Base-by-base conservation (phyloP, 2,888 invertebrate species). In the Ecliptopera silaceata region DNA sequence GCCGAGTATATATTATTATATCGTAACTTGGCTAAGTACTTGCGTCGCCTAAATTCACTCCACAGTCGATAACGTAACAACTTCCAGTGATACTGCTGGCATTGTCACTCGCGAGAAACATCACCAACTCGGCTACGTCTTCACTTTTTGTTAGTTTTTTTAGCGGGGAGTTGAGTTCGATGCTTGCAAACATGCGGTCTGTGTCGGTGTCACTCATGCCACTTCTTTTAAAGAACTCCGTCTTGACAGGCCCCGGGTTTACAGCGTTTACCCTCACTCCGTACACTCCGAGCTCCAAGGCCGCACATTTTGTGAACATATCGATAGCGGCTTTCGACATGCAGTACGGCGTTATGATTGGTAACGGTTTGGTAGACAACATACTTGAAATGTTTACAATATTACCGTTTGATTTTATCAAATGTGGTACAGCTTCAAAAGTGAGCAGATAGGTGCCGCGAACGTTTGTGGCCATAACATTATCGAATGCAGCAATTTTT, bases 281-380 rank as follows among this genome's bases (percentile, higher is more conserved):
- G 52, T 74, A 72, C 1, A 74, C 60, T 1, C 77, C 85, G 13
- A 82, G 59, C 49, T 85, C 79, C 17, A 84, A 53, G n/a, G 88
- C 86, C 10, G 74, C 64, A 55, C 86, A 86, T 65, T 85, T 86
- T 0, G 85, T 86, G 4, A 86, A 80, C 77, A 82, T 82, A 50
- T 88, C 86, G 1, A 87, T 61, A 1, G 83, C 86, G 1, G 87
- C 85, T 69, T 88, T 88, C 0, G 86, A 82, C 77, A 88, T 84
- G 60, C 82, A 84, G 60, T 88, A 88, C 0, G 84, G 74, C 17
- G 75, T 72, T 75, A 84, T 75, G 11, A 70, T 53, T 0, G 80
- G 70, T 15, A 80, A 46, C 0, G 86, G 77, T 52, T 75, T 77
- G 1, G 64, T 72, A 10, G 84, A 77, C 4, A 83, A 53, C 29